These are phyloP conservation scores for Nyctereutes procyonoides DNA, from an alignment of 2,113 vertebrate genomes.

Conservation along the genomic window DNA sequence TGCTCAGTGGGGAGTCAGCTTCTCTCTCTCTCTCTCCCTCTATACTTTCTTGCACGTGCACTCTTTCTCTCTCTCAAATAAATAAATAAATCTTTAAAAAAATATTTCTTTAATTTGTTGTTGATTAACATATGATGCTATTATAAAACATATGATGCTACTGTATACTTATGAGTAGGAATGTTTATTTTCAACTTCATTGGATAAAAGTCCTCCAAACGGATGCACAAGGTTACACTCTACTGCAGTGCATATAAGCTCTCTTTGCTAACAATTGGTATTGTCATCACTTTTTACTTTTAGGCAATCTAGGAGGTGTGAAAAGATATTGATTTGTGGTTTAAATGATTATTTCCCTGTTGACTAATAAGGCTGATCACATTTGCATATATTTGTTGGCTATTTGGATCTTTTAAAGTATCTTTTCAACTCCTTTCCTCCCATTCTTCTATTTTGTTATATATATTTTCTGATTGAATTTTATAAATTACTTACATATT, in stretches of 20 bases:
- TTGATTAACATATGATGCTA: neutral
- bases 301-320: neutral
- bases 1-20: neutral
- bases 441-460: neutral
- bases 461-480: neutral
- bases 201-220: neutral
- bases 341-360: neutral
- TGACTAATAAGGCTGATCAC: neutral
- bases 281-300: neutral
- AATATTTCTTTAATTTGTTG: neutral
- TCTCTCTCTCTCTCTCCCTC: neutral
- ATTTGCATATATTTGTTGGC: neutral
- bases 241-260: neutral
- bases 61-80: neutral
- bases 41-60: neutral
- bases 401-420: neutral
- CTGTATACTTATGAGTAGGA: neutral
- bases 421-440: neutral
- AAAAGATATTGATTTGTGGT: neutral
- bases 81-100: neutral
- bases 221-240: neutral
- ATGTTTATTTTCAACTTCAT: neutral
- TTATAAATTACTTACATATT: neutral
- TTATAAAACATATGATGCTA: neutral
- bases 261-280: neutral